Evolutionary conservation across 2,113 vertebrate species (phyloP), one percentile per base, ranked within the genome.

Genomic region (Sebastes schlegelii): DNA sequence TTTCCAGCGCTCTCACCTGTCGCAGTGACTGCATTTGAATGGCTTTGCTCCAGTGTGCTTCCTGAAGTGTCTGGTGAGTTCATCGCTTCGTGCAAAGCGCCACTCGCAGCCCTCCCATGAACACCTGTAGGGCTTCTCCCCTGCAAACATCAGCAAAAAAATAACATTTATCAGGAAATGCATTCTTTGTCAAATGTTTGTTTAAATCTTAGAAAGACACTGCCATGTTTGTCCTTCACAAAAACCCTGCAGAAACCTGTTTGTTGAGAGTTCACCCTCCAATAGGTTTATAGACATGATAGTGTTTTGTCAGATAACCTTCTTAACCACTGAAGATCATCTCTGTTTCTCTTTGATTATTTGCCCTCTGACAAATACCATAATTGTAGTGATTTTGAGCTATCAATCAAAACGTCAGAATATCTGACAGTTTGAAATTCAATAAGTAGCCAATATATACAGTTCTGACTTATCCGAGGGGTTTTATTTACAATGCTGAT

Each of bases 11-110:
- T 84, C 95, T 68, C 95, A 99, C 98, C 97, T 99, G 97, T 99
- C 98, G 95, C 98, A 99, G 95, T 99, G 97, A 89, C 96, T 97
- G 95, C 98, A 99, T 96, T 99, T 99, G 95, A 99, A 99, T 90
- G 98, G 98, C 95, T 99, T 99, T 71, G 98, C 97, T 94, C 98
- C 98, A 17, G 98, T 99, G 97, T 99, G 98, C 96, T 99, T 99
- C 95, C 98, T 97, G 97, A 98, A 99, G 96, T 99, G 98, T 96
- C 98, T 97, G 88, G 98, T 99, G 92, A 99, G 95, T 85, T 99
- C 98, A 86, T 99, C 98, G 81, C 98, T 99, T 77, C 98, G 97
- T 92, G 98, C 98, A 92, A 99, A 99, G 89, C 98, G 97, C 98
- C 98, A 99, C 94, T 97, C 96, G 89, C 98, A 99, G 90, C 98